phyloP scores from a whole-genome alignment of 2,113 vertebrate genomes.

The Cyrtonyx montezumae region DNA sequence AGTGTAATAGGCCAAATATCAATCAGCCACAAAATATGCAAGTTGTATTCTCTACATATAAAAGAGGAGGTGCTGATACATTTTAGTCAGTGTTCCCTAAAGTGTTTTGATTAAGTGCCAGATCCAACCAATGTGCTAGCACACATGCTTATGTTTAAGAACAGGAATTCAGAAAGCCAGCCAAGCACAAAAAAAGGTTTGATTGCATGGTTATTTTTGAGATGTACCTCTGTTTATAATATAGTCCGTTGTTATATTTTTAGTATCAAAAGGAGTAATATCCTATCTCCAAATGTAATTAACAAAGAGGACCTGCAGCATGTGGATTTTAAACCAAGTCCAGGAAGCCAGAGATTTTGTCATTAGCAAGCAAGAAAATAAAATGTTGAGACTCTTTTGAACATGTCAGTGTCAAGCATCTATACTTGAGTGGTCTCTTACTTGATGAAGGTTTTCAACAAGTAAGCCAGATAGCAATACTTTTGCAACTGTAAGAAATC shows the following conservation, averaged over 20 bases:
- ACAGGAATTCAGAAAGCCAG: not conserved
- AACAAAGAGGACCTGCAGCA: not conserved
- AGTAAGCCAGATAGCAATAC: not conserved
- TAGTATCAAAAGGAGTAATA: not conserved
- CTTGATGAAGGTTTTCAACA: not conserved
- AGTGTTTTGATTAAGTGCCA: not conserved
- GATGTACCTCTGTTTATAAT: not conserved
- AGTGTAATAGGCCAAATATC: not conserved
- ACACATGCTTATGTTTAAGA: not conserved
- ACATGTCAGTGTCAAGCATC: not conserved
- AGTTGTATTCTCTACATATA: not conserved
- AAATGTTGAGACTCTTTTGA: accelerated
- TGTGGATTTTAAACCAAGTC: not conserved
- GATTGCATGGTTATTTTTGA: not conserved
- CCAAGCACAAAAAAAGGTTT: not conserved
- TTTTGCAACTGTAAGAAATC: not conserved
- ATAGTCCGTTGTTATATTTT: not conserved
- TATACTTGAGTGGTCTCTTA: accelerated
- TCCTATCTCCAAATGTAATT: not conserved
- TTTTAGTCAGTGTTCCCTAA: not conserved
- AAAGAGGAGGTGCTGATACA: not conserved
- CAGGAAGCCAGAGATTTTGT: accelerated
- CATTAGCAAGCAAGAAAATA: not conserved
- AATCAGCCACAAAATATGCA: not conserved
- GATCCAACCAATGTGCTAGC: not conserved